Percentiles rank a stretch among this genome's conserved stretches.
These are phyloP conservation scores for Cerceris rybyensis DNA, from an alignment of 2,888 invertebrate genomes.

Conservation along the genomic window DNA sequence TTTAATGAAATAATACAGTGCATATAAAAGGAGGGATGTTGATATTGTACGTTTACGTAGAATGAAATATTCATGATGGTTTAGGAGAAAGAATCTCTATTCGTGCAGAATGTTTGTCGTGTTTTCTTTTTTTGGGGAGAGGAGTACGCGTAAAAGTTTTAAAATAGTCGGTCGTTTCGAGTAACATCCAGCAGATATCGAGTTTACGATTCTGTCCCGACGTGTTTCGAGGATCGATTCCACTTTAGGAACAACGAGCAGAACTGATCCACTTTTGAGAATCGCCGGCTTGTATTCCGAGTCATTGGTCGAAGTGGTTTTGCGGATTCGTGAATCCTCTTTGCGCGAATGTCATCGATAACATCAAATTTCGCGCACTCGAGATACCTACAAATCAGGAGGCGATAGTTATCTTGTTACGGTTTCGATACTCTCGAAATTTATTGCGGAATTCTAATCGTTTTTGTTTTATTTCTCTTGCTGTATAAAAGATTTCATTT, in stretches of 20 bases:
- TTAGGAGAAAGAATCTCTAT: no score
- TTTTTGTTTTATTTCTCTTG: not conserved
- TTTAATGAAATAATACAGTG: no score
- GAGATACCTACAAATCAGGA: constrained; percentile 39
- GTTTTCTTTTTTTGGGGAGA: no score
- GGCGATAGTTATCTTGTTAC: constrained; percentile 48
- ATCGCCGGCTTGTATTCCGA: constrained; percentile 7
- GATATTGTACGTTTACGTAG: no score
- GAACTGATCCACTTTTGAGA: constrained; percentile 41
- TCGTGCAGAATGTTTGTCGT: no score
- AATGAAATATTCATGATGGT: no score
- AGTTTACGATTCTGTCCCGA: not conserved
- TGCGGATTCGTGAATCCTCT: constrained; percentile 20
- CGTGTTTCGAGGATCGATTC: constrained; percentile 17
- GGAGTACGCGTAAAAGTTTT: not conserved
- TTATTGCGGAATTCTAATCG: constrained; percentile 33
- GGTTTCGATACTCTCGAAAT: constrained; percentile 31
- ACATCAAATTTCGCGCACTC: constrained; percentile 29
- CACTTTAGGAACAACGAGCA: not conserved
- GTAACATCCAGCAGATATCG: not conserved
- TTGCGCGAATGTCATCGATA: constrained; percentile 20
- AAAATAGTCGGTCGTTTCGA: not conserved
- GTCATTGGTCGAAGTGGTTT: constrained; percentile 26
- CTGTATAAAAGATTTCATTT: constrained; percentile 18
- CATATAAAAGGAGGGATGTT: no score